Percentiles rank a stretch among this genome's conserved stretches.
Conservation (phyloP, 2,888 invertebrate genomes). For the Anoncus sp. region DNA sequence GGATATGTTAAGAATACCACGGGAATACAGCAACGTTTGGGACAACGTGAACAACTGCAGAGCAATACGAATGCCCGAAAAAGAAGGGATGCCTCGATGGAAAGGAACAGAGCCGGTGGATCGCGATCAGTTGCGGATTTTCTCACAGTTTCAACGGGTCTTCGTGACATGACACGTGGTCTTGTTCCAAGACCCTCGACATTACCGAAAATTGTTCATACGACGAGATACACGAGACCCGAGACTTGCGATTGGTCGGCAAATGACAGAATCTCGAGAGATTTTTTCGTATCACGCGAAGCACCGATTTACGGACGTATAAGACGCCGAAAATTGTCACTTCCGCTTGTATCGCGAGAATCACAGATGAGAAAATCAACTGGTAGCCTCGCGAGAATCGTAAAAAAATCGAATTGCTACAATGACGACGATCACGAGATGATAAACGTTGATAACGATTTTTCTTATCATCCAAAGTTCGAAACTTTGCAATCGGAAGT, state of each 20-base stretch:
- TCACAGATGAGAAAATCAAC: conserved; percentile 63
- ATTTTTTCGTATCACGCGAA: conserved; percentile 71
- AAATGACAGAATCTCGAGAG: conserved; percentile 62
- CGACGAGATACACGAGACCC: conserved; percentile 61
- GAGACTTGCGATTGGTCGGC: conserved; percentile 64
- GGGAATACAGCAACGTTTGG: conserved; percentile 51
- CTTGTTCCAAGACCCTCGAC: conserved; percentile 78
- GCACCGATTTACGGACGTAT: conserved; percentile 79
- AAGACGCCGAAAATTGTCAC: conserved; percentile 76
- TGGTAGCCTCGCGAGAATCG: conserved; percentile 66
- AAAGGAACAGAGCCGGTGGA: conserved; percentile 67
- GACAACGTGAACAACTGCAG: conserved; percentile 47
- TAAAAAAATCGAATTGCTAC: conserved; percentile 36
- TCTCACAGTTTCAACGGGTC: conserved; percentile 67
- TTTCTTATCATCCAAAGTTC: conserved; percentile 59
- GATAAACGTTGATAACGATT: conserved; percentile 63
- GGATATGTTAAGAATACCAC: conserved; percentile 68
- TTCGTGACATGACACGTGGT: conserved; percentile 67
- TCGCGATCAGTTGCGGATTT: conserved; percentile 75
- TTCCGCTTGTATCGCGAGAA: conserved; percentile 65
- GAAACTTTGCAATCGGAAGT: conserved; percentile 63
- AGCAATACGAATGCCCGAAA: conserved; percentile 65
- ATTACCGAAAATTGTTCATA: conserved; percentile 76
- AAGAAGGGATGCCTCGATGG: conserved; percentile 65
- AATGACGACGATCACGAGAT: conserved; percentile 36